Evolutionary conservation across 2,113 vertebrate species (phyloP).

Genomic region (Strigops habroptila): DNA sequence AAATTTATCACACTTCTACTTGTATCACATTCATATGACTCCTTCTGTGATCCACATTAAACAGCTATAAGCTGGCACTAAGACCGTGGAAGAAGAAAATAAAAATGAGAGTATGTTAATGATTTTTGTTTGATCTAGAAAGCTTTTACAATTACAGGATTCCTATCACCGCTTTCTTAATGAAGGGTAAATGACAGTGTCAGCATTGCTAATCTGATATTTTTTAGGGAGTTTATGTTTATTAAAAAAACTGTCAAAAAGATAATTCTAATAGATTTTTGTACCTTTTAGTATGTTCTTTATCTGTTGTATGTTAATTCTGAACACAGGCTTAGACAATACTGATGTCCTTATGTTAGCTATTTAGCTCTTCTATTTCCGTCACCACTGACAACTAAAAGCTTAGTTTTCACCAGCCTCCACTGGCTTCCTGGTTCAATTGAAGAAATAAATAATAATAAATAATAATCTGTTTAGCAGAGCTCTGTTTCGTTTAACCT

Average conservation of each 20-base stretch:
- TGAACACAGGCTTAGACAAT: not conserved
- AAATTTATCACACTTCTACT: not conserved
- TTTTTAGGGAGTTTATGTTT: not conserved
- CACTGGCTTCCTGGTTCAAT: not conserved
- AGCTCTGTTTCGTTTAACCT: not conserved
- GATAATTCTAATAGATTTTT: not conserved
- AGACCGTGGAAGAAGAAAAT: not conserved
- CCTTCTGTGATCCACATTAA: not conserved
- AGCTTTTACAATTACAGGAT: not conserved
- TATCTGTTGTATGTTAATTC: not conserved
- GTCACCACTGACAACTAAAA: not conserved
- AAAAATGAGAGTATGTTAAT: not conserved
- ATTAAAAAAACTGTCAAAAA: not conserved
- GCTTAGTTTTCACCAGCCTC: not conserved
- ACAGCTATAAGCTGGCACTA: not conserved
- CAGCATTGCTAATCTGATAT: not conserved
- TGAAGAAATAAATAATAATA: not conserved
- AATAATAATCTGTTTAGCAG: not conserved
- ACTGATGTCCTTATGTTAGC: not conserved
- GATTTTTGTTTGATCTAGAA: not conserved
- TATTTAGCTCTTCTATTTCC: not conserved
- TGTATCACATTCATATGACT: not conserved
- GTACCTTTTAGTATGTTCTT: not conserved
- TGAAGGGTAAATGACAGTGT: not conserved
- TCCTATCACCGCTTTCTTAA: not conserved